These are phyloP conservation scores for Aphrophora alni DNA, from an alignment of 2,888 invertebrate species.

Conservation along the genomic window DNA sequence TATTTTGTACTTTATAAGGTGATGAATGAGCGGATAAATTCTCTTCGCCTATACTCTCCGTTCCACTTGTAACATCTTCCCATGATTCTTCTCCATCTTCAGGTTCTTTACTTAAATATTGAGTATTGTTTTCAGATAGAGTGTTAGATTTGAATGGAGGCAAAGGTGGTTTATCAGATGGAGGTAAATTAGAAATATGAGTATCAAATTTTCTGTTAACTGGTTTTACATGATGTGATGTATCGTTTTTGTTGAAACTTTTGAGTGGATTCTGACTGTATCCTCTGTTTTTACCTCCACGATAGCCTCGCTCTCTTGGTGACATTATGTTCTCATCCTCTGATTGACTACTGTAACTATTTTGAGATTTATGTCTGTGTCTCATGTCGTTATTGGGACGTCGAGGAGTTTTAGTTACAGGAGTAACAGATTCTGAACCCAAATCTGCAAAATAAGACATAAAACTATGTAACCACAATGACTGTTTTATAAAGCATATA, in stretches of 20 bases:
- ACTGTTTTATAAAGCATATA: no score
- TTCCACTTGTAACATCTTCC: conserved; percentile 40
- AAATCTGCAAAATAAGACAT: background rate
- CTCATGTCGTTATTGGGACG: conserved; percentile 6
- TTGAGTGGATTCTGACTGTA: background rate
- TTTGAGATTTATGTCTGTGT: conserved; percentile 20
- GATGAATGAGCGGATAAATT: background rate
- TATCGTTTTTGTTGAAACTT: background rate
- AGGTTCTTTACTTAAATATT: background rate
- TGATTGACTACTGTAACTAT: conserved; percentile 33
- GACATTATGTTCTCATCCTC: conserved; percentile 17
- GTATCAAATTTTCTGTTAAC: background rate
- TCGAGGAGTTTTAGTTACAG: conserved; percentile 22
- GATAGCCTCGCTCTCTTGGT: conserved; percentile 11
- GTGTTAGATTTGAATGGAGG: conserved; percentile 24
- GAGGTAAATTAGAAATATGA: background rate
- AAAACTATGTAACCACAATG: no score
- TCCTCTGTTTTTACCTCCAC: background rate
- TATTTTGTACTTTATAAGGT: background rate
- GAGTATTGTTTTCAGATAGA: background rate
- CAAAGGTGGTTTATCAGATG: conserved; percentile 27
- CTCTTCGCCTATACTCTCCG: conserved; percentile 35
- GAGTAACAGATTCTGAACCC: background rate
- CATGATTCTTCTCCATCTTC: conserved; percentile 39
- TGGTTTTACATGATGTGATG: background rate